These are phyloP conservation scores for Coreius guichenoti DNA, from an alignment of 2,797 vertebrate species.

Conservation along the genomic window DNA sequence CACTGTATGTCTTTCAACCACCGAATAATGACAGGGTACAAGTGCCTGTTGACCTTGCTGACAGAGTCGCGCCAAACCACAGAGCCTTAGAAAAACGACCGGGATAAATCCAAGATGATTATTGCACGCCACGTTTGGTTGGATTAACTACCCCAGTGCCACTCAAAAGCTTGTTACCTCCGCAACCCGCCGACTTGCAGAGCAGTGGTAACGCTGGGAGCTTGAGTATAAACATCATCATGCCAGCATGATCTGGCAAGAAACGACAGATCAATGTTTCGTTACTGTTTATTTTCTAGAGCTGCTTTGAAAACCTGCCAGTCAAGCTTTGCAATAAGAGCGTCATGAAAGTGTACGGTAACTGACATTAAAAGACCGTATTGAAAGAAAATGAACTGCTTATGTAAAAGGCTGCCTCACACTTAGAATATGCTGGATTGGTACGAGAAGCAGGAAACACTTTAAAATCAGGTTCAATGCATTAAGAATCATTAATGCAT, in stretches of 20 bases:
- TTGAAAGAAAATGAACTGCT: constrained; percentile 4
- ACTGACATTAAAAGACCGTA: constrained; percentile 6
- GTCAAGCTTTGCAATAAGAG: constrained; percentile 9
- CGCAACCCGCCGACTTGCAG: background rate
- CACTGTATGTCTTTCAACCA: constrained; percentile 59
- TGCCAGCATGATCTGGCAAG: constrained; percentile 43
- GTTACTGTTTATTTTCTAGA: constrained; percentile 43
- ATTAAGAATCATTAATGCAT: background rate
- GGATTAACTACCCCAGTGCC: constrained; percentile 50
- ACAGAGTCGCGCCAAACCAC: constrained; percentile 60
- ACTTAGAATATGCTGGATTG: background rate
- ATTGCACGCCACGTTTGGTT: constrained; percentile 44
- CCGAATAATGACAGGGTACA: constrained; percentile 62
- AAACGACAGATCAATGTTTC: constrained; percentile 40
- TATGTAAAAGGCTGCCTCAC: constrained; percentile 6
- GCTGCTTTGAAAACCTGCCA: constrained; percentile 40
- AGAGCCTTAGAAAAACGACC: constrained; percentile 55
- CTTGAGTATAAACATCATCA: constrained; percentile 19
- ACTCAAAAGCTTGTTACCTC: constrained; percentile 53
- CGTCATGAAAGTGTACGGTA: background rate
- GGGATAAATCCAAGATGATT: constrained; percentile 53
- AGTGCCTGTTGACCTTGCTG: constrained; percentile 64
- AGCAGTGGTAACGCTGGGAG: constrained; percentile 25
- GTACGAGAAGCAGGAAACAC: background rate
- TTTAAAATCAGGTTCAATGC: background rate